These are phyloP conservation scores for Margarornis squamiger DNA, from an alignment of 2,797 vertebrate species.

Conservation along the genomic window DNA sequence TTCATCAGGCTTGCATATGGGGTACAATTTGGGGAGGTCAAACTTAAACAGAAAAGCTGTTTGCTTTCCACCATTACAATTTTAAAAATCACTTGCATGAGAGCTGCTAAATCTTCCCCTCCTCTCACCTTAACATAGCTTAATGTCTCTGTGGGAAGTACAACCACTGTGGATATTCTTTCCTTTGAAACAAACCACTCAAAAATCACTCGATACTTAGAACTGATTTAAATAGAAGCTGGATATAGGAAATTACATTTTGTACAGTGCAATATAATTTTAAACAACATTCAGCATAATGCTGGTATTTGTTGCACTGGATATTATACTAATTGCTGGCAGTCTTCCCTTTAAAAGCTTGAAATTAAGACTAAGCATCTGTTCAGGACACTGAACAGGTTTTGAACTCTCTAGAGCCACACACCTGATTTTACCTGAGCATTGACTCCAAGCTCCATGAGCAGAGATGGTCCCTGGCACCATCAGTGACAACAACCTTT, in stretches of 20 bases:
- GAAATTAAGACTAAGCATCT: not conserved
- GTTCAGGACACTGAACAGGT: not conserved
- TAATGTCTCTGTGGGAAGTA: not conserved
- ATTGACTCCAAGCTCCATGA: not conserved
- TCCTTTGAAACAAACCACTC: not conserved
- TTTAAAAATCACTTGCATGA: not conserved
- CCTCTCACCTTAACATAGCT: not conserved
- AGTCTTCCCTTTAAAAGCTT: not conserved
- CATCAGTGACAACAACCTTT: not conserved
- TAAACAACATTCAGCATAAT: not conserved
- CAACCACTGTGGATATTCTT: not conserved
- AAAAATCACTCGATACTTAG: not conserved
- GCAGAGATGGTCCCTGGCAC: not conserved
- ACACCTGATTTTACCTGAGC: not conserved
- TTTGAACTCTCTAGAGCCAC: not conserved
- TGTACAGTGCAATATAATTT: not conserved
- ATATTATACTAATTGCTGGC: not conserved
- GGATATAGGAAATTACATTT: not conserved
- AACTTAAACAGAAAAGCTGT: not conserved
- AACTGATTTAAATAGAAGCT: not conserved
- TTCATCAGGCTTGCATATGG: not conserved
- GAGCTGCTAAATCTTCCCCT: not conserved
- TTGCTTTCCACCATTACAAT: not conserved
- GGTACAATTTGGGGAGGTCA: not conserved
- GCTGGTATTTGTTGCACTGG: not conserved